These are phyloP conservation scores for Phylloscopus collybita DNA, from an alignment of 2,797 vertebrate genomes.

Conservation along the genomic window DNA sequence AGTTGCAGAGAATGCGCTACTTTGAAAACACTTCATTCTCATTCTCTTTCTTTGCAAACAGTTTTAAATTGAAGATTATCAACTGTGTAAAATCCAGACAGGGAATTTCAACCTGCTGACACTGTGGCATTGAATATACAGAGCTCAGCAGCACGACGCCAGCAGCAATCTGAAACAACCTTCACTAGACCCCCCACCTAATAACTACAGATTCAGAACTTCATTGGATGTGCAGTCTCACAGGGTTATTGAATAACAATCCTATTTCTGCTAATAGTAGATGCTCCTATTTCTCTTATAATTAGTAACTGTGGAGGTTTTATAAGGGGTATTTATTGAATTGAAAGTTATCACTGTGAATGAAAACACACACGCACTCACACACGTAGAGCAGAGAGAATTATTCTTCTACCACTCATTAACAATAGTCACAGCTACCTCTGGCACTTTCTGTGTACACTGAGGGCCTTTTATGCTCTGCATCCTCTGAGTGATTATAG, in stretches of 20 bases:
- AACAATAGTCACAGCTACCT: slow-evolving; percentile 58
- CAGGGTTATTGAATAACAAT: slow-evolving; percentile 77
- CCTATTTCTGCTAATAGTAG: slow-evolving; percentile 71
- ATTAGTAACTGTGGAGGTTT: slow-evolving; percentile 79
- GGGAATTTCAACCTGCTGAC: slow-evolving; percentile 75
- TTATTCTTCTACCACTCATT: slow-evolving; percentile 63
- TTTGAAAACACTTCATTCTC: background rate
- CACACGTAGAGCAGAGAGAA: slow-evolving; percentile 3
- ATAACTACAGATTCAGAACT: slow-evolving; percentile 63
- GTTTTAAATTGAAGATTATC: slow-evolving; percentile 68
- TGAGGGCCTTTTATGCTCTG: background rate
- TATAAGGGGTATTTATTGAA: slow-evolving; percentile 72
- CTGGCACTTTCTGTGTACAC: background rate
- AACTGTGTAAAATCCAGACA: slow-evolving; percentile 54
- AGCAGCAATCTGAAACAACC: slow-evolving; percentile 65
- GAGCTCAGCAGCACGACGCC: slow-evolving; percentile 70
- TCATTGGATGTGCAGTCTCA: slow-evolving; percentile 56
- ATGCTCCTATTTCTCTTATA: slow-evolving; percentile 68
- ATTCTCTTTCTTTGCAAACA: slow-evolving; percentile 11
- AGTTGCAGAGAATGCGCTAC: background rate
- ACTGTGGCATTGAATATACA: slow-evolving; percentile 68
- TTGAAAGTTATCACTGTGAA: slow-evolving; percentile 72
- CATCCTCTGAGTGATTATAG: background rate
- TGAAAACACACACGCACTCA: background rate
- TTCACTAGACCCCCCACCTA: slow-evolving; percentile 45